Conservation (phyloP, 2,888 invertebrate species). For the Itoplectis maculator region DNA sequence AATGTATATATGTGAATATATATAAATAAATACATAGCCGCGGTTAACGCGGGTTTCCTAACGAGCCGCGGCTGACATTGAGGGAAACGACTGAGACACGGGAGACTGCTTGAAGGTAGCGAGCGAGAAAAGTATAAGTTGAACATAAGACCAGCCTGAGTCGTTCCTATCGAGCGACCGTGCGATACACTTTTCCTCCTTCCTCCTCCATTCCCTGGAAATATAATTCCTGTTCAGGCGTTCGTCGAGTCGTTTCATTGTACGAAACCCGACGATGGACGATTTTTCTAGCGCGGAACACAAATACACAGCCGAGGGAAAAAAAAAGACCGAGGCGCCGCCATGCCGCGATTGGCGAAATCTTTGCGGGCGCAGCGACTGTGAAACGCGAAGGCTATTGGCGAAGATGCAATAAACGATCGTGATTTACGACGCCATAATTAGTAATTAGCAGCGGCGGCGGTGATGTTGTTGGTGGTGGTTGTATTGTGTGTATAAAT, state of each 20-base stretch:
- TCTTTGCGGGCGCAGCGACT: slow-evolving; percentile 20
- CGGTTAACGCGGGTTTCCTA: slow-evolving; percentile 72
- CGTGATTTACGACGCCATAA: slow-evolving; percentile 77
- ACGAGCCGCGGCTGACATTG: slow-evolving; percentile 71
- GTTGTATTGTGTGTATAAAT: slow-evolving; percentile 71
- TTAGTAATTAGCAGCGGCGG: slow-evolving; percentile 77
- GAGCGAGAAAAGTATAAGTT: slow-evolving; percentile 64
- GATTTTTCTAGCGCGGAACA: neutral
- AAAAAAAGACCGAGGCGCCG: neutral
- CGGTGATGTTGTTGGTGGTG: slow-evolving; percentile 74
- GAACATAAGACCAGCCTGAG: slow-evolving; percentile 12
- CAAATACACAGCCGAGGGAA: slow-evolving; percentile 5
- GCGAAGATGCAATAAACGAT: slow-evolving; percentile 75
- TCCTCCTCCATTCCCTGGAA: slow-evolving; percentile 6
- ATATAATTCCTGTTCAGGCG: slow-evolving; percentile 16
- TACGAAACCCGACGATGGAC: neutral
- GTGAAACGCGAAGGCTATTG: slow-evolving; percentile 39
- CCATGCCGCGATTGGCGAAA: slow-evolving; percentile 34
- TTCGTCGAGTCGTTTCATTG: slow-evolving; percentile 2
- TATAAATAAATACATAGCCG: slow-evolving; percentile 26
- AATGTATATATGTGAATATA: neutral
- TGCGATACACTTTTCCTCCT: slow-evolving; percentile 9
- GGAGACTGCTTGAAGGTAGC: slow-evolving; percentile 66
- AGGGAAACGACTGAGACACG: slow-evolving; percentile 69
- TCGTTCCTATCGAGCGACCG: slow-evolving; percentile 44